Conservation (phyloP, 2,797 vertebrate genomes). For the Meriones psammophilus region DNA sequence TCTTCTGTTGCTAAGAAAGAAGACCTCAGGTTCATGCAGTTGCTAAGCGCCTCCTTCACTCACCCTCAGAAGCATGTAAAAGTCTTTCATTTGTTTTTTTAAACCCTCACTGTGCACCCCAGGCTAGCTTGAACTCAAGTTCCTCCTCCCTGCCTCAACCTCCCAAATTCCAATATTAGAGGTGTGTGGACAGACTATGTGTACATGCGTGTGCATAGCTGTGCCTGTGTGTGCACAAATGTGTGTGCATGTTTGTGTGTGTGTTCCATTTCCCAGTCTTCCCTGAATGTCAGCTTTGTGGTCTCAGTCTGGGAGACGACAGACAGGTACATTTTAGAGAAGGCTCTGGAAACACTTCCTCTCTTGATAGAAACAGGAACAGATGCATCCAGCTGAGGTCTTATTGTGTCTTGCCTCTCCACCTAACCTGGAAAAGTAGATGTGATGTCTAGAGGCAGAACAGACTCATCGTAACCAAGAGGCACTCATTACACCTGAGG, state of each 20-base stretch:
- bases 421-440: background rate
- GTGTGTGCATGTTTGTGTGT: background rate
- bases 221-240: background rate
- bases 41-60: background rate
- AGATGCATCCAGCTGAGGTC: background rate
- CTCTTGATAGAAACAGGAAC: constrained; percentile 4
- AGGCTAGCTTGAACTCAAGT: background rate
- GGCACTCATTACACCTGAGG: background rate
- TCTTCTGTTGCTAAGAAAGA: too few species aligned
- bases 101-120: background rate
- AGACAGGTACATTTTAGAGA: background rate
- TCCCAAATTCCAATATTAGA: background rate
- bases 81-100: background rate
- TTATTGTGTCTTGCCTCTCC: background rate
- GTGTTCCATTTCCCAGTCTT: background rate
- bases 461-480: background rate
- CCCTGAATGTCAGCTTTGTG: background rate
- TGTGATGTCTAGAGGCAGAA: background rate
- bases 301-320: background rate
- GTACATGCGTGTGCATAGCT: background rate
- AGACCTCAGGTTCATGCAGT: background rate
- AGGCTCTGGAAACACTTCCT: background rate
- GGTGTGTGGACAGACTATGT: too few species aligned
- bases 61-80: background rate
- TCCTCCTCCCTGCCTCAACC: background rate